phyloP scores from a whole-genome alignment of 2,113 vertebrate genomes.

The Apodemus sylvaticus region DNA sequence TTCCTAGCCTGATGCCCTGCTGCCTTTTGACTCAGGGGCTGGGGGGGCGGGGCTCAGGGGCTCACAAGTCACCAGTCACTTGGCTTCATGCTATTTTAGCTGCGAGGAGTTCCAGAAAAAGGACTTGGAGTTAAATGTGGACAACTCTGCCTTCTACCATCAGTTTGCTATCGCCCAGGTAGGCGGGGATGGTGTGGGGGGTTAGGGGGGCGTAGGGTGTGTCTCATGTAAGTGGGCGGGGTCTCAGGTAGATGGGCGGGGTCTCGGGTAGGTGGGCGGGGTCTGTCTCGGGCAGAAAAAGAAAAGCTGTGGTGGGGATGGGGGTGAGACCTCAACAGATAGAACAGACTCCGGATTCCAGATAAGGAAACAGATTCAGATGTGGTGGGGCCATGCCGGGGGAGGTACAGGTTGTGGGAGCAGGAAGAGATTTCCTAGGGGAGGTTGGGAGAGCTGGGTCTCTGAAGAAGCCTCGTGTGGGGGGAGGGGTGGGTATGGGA shows the following conservation, averaged over 20 bases:
- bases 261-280: slow-evolving; percentile 22
- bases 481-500: too few relatives aligned
- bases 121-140: slow-evolving; percentile 93
- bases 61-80: not conserved
- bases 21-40: fast-evolving
- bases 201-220: too few relatives aligned
- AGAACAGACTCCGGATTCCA: not conserved
- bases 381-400: not conserved
- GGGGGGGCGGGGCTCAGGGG: not conserved
- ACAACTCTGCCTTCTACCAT: slow-evolving; percentile 97
- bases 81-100: slow-evolving; percentile 81
- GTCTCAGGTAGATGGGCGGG: too few relatives aligned
- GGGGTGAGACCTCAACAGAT: not conserved
- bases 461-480: too few relatives aligned
- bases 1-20: not conserved
- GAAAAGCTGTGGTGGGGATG: not conserved
- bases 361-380: not conserved
- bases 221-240: slow-evolving; percentile 24
- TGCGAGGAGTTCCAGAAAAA: slow-evolving; percentile 95
- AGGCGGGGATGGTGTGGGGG: too few relatives aligned
- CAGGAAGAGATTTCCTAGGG: not conserved
- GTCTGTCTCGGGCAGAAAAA: not conserved
- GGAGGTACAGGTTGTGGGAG: not conserved
- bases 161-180: slow-evolving; percentile 98
- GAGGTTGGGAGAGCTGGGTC: not conserved